Conservation (phyloP, 2,113 vertebrate species). For the Megalops atlanticus region DNA sequence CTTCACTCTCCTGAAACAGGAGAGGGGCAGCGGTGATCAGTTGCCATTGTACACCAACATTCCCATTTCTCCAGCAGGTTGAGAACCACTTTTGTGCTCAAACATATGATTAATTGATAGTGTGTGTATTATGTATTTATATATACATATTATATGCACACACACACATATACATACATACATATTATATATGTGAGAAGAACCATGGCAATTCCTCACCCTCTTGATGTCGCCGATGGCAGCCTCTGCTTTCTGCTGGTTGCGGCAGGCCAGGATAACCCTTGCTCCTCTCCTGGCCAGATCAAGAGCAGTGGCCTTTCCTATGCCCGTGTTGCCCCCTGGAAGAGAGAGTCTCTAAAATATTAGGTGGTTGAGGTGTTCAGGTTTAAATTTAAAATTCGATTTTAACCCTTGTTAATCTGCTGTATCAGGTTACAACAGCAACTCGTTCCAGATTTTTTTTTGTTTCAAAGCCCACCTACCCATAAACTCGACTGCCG, state of each 20-base stretch:
- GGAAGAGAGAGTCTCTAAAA: not conserved
- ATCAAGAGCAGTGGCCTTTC: constrained; percentile 81
- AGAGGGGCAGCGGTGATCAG: not conserved
- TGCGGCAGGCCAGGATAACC: constrained; percentile 83
- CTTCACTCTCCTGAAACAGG: constrained; percentile 60
- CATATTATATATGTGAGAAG: too few species aligned
- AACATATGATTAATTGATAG: too few species aligned
- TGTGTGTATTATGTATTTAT: not conserved
- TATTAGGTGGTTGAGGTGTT: too few species aligned
- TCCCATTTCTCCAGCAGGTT: too few species aligned
- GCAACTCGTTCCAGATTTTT: too few species aligned
- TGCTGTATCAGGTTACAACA: too few species aligned
- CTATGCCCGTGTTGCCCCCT: constrained; percentile 88
- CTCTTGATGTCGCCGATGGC: constrained; percentile 81
- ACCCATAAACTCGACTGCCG: not conserved
- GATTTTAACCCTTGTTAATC: too few species aligned
- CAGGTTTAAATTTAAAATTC: too few species aligned
- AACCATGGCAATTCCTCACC: constrained; percentile 63
- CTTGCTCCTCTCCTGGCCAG: constrained; percentile 84
- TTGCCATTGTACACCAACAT: not conserved
- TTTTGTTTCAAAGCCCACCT: too few species aligned
- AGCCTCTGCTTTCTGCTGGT: constrained; percentile 74
- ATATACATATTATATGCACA: too few species aligned
- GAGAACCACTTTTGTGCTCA: not conserved
- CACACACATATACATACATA: too few species aligned